Conservation (phyloP, 1,140 invertebrate species). For the Palaemon carinicauda region DNA sequence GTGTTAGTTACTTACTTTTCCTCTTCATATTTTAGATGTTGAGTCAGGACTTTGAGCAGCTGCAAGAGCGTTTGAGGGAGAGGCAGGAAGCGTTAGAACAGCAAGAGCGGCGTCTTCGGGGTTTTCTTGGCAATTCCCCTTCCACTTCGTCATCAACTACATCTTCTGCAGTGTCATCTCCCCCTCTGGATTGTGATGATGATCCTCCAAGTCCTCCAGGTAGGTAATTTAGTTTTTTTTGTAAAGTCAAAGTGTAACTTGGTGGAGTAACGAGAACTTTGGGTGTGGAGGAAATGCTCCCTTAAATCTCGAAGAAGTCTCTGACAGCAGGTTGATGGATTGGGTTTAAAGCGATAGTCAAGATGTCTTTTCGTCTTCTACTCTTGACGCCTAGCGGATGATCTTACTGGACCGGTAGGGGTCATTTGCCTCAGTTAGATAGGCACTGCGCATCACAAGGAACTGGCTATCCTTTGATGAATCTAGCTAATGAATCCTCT, state of each 20-base stretch:
- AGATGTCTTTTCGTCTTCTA: no score
- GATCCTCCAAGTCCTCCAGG: constrained; percentile 26
- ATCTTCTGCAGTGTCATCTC: constrained; percentile 17
- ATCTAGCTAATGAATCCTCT: no score
- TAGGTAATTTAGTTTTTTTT: not conserved
- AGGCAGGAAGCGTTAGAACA: constrained; percentile 19
- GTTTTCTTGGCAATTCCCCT: not conserved
- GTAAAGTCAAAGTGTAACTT: not conserved
- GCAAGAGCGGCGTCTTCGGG: constrained; percentile 15
- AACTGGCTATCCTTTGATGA: no score
- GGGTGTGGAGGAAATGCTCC: no score
- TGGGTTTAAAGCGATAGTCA: no score
- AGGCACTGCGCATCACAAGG: no score
- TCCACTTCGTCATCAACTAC: not conserved
- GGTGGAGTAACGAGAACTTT: not conserved
- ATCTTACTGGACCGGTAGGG: no score
- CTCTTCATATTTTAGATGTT: not conserved
- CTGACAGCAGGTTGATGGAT: no score
- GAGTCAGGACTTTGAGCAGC: constrained; percentile 8
- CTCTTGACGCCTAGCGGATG: no score
- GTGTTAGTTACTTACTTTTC: not conserved
- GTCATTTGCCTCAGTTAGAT: no score
- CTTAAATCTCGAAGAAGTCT: no score
- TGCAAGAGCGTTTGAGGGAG: constrained; percentile 13
- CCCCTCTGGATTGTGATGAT: constrained; percentile 2